Conservation (phyloP, 2,888 invertebrate species). For the Rhopalosiphum nymphaeae region DNA sequence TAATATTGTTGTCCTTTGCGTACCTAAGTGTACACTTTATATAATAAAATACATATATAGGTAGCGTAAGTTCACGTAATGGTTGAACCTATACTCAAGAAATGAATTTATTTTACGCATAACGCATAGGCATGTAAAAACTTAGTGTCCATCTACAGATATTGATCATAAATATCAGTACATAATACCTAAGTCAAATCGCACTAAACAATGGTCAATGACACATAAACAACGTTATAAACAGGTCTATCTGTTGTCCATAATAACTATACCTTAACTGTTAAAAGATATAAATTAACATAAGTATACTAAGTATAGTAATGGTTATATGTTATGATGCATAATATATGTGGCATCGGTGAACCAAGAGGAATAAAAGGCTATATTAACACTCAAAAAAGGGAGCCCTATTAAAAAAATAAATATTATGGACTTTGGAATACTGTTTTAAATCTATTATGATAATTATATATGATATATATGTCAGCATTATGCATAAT, state of each 20-base stretch:
- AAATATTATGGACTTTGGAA: not conserved
- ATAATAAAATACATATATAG: not conserved
- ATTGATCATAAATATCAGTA: not conserved
- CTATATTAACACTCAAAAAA: not conserved
- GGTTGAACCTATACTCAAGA: not conserved
- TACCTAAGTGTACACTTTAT: not conserved
- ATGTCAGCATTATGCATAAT: not conserved
- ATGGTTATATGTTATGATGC: not conserved
- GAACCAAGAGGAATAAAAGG: not conserved
- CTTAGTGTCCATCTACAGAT: not conserved
- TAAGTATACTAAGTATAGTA: not conserved
- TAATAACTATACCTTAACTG: not conserved
- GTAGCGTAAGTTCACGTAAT: not conserved
- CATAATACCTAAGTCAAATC: not conserved
- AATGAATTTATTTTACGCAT: not conserved
- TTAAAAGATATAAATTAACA: not conserved
- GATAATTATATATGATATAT: not conserved
- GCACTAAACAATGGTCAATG: not conserved
- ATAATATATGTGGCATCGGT: not conserved
- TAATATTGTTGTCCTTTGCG: not conserved
- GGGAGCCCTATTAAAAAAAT: not conserved
- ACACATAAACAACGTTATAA: not conserved
- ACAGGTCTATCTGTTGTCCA: not conserved
- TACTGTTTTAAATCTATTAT: not conserved
- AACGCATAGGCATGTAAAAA: not conserved